phyloP scores from a whole-genome alignment of 2,113 vertebrate species.

The Aix galericulata region DNA sequence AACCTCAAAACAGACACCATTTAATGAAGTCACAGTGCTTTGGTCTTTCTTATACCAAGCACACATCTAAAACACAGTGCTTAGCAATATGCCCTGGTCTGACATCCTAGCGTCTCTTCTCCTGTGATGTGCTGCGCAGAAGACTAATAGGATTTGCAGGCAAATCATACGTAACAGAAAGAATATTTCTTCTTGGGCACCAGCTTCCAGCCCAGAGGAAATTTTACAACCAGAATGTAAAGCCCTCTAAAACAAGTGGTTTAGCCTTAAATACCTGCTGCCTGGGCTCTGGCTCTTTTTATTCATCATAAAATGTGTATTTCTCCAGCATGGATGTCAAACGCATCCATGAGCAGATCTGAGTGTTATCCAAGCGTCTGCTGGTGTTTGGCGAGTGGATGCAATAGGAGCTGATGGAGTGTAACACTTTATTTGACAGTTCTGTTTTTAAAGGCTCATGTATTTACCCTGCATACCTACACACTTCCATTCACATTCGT shows the following conservation, averaged over 20 bases:
- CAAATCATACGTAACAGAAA: not conserved
- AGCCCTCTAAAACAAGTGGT: slow-evolving; percentile 69
- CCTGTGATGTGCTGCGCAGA: not conserved
- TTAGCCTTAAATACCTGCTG: slow-evolving; percentile 37
- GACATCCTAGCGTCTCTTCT: not conserved
- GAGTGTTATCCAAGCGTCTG: slow-evolving; percentile 16
- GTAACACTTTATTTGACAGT: slow-evolving; percentile 71
- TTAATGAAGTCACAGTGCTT: not conserved
- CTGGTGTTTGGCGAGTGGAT: slow-evolving; percentile 26
- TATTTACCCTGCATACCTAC: slow-evolving; percentile 62
- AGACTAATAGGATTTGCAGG: slow-evolving; percentile 45
- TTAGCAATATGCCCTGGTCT: not conserved
- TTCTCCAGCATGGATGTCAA: slow-evolving; percentile 49
- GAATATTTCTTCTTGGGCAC: slow-evolving; percentile 14
- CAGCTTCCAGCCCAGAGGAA: slow-evolving; percentile 70
- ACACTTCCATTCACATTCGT: slow-evolving; percentile 55
- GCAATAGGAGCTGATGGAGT: slow-evolving; percentile 47
- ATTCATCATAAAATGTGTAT: not conserved
- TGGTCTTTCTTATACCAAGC: not conserved
- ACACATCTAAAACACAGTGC: not conserved
- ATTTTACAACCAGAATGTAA: slow-evolving; percentile 55
- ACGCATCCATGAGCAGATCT: slow-evolving; percentile 45
- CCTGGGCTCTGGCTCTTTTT: not conserved
- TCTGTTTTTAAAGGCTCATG: slow-evolving; percentile 57
- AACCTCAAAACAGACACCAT: not conserved